Evolutionary conservation across 2,113 vertebrate genomes (phyloP).

Genomic region (Nerophis lumbriciformis): DNA sequence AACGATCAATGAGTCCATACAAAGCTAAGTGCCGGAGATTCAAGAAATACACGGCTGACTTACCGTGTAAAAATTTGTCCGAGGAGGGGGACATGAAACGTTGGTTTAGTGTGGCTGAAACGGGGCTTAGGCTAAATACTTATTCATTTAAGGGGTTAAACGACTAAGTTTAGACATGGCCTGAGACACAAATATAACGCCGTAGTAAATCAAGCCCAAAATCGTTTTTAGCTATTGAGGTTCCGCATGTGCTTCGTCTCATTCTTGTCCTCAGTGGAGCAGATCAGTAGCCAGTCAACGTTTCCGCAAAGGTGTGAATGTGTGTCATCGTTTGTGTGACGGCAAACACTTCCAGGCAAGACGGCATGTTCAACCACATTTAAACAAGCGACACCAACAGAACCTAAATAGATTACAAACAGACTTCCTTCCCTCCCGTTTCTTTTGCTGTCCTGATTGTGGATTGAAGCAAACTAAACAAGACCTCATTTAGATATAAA

Average conservation of each 20-base stretch:
- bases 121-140: too few species aligned
- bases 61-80: too few species aligned
- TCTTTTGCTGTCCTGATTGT: conserved; percentile 50
- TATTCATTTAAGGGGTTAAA: too few species aligned
- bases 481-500: conserved; percentile 42
- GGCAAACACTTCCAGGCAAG: conserved; percentile 26
- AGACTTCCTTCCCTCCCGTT: conserved; percentile 38
- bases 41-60: too few species aligned
- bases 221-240: conserved; percentile 7
- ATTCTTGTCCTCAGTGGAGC: conserved; percentile 3
- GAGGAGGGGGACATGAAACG: too few species aligned
- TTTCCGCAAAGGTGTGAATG: conserved; percentile 27
- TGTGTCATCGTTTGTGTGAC: conserved; percentile 3
- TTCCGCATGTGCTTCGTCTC: not conserved
- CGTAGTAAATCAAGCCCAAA: not conserved
- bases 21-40: too few species aligned
- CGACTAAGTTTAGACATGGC: too few species aligned
- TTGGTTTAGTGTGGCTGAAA: too few species aligned
- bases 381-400: conserved; percentile 28
- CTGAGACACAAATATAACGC: too few species aligned
- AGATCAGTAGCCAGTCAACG: conserved; percentile 15
- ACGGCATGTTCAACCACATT: conserved; percentile 1
- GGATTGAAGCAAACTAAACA: conserved; percentile 40
- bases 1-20: too few species aligned
- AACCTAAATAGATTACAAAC: conserved; percentile 49